These are phyloP conservation scores for Hemitrygon akajei DNA, from an alignment of 2,797 vertebrate species.

Conservation along the genomic window DNA sequence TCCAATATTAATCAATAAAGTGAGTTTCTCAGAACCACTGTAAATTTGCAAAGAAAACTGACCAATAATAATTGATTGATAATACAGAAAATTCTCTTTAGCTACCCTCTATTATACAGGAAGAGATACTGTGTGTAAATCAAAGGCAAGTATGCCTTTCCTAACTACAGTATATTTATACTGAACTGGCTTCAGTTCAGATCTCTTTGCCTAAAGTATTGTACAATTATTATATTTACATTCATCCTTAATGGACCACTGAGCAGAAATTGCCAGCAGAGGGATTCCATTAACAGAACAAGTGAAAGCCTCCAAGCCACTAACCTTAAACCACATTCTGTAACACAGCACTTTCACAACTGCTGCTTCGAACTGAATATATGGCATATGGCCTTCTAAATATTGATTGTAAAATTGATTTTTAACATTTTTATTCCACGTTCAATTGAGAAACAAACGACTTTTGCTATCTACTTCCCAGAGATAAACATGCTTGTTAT, in stretches of 20 bases:
- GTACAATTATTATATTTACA: slow-evolving; percentile 23
- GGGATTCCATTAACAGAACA: neutral
- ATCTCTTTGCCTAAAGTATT: neutral
- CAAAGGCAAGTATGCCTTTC: neutral
- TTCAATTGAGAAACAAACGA: neutral
- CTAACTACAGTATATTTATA: slow-evolving; percentile 16
- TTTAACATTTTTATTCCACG: neutral
- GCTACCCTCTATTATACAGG: neutral
- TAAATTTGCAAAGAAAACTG: neutral
- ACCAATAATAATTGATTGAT: neutral
- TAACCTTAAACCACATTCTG: neutral
- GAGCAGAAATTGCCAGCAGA: slow-evolving; percentile 20
- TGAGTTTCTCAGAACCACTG: neutral
- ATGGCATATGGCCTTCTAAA: neutral
- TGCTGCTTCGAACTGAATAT: neutral
- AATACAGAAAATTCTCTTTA: neutral
- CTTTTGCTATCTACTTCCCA: neutral
- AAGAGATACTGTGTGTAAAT: neutral
- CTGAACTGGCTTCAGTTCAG: neutral
- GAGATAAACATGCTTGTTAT: neutral
- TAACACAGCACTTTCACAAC: slow-evolving; percentile 2
- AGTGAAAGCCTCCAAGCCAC: neutral
- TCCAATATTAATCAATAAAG: neutral
- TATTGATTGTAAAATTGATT: slow-evolving; percentile 19
- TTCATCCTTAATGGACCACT: slow-evolving; percentile 14